Base-by-base conservation (phyloP, 2,888 invertebrate species). In the Podotricha telesiphe region DNA sequence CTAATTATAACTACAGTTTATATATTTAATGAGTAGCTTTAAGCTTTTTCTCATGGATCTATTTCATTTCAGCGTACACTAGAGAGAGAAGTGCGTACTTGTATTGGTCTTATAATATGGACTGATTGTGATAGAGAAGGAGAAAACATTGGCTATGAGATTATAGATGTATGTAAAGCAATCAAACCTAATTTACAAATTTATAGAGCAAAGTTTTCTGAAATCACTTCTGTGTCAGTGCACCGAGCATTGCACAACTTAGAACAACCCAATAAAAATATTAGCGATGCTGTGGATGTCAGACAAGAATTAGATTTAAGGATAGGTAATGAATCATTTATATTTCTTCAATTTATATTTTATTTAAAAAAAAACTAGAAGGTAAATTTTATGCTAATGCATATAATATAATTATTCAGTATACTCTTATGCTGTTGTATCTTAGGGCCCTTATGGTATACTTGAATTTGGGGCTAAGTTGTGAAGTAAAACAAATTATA, bases 91-190 rank as follows among this genome's bases (percentile, higher is more conserved):
- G 90, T 95, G 2, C 86, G 93, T 19, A 82, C 87, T 45, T 96
- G 96, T 78, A 91, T 94, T 75, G 95, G 95, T 0, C 93, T 99
- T 4, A 97, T 99, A 19, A 97, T 99, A 77, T 99, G 99, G 99
- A 99, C 99, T 0, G 99, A 99, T 97, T 99, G 99, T 93, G 99
- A 99, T 93, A 95, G 99, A 88, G 99, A 99, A 94, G 99, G 99
- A 40, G 99, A 99, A 89, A 99, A 99, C 85, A 99, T 99, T 84
- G 99, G 99, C 0, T 99, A 95, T 94, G 99, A 99, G 94, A 95
- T 99, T 42, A 98, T 99, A 63, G 89, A 97, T 85, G 98, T 99
- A 8, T 99, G 99, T 82, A 94, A 93, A 71, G 95, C 95, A n/a
- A 87, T 96, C 0, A 98, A 97, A 80, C 95, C 94, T 7, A 95